Percentiles rank a stretch among this genome's conserved stretches.
These are phyloP conservation scores for Melieria crassipennis DNA, from an alignment of 2,888 invertebrate genomes.

Conservation along the genomic window DNA sequence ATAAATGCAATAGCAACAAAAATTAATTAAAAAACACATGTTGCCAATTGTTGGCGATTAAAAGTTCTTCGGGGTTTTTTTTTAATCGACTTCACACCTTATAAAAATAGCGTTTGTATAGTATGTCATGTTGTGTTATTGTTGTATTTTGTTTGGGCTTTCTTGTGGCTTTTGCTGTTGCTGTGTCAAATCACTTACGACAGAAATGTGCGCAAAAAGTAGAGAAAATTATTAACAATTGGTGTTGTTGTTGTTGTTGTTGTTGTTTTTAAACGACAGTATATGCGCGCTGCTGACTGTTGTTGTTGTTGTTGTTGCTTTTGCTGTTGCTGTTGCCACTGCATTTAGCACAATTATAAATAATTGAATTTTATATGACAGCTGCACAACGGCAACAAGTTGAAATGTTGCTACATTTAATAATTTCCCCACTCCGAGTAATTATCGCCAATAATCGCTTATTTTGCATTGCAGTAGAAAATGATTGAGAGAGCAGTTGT, in stretches of 20 bases:
- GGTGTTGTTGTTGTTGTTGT: slow-evolving; percentile 13
- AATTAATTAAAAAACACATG: no score
- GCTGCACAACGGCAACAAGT: slow-evolving; percentile 23
- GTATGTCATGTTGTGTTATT: background rate
- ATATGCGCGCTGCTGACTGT: slow-evolving; percentile 13
- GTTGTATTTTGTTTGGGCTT: background rate
- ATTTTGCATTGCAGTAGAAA: no score
- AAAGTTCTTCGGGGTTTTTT: background rate
- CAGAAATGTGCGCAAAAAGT: no score
- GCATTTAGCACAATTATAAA: slow-evolving; percentile 36
- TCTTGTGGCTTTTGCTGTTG: slow-evolving; percentile 12
- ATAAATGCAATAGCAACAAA: no score
- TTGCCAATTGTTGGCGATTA: no score
- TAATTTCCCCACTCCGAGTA: slow-evolving; percentile 28
- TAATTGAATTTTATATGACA: slow-evolving; percentile 36
- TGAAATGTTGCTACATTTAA: slow-evolving; percentile 32
- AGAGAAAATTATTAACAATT: background rate
- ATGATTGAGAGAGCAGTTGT: no score
- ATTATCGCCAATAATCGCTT: slow-evolving; percentile 10
- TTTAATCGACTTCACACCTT: slow-evolving; percentile 27
- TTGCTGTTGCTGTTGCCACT: slow-evolving; percentile 27
- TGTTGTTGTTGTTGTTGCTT: slow-evolving; percentile 14
- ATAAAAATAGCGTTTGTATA: background rate
- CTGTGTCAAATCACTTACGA: background rate
- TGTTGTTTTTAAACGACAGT: slow-evolving; percentile 21